Conservation (phyloP, 1,140 invertebrate species). For the Ylistrum balloti region DNA sequence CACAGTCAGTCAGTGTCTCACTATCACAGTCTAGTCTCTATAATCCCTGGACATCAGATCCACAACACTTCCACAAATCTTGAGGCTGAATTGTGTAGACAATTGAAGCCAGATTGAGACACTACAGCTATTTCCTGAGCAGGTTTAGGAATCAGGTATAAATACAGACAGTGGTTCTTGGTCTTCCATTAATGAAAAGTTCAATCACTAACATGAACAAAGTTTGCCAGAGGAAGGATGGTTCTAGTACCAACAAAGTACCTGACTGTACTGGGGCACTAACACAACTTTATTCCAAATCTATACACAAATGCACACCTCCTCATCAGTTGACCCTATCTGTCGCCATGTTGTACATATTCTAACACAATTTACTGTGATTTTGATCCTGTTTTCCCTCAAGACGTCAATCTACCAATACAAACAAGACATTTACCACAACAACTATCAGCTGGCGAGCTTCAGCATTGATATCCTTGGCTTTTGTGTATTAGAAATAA, state of each 20-base stretch:
- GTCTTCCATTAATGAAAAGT: no score
- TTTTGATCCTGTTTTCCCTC: not conserved
- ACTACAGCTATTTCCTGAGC: not conserved
- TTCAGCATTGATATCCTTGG: not conserved
- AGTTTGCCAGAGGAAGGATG: not conserved
- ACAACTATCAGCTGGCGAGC: not conserved
- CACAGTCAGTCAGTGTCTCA: not conserved
- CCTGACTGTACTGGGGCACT: not conserved
- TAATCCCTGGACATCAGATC: not conserved
- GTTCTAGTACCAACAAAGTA: not conserved
- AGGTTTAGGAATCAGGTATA: not conserved
- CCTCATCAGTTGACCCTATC: not conserved
- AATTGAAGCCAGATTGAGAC: not conserved
- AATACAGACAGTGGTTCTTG: not conserved
- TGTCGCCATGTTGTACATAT: not conserved
- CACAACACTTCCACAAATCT: not conserved
- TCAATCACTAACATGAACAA: not conserved
- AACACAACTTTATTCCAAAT: not conserved
- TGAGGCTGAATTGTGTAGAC: not conserved
- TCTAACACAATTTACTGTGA: not conserved
- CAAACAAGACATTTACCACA: not conserved
- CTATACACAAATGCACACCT: not conserved
- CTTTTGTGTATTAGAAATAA: not conserved
- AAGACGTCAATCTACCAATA: not conserved
- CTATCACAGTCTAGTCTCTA: not conserved